Evolutionary conservation across 2,113 vertebrate species (phyloP), one percentile per base, ranked within the genome.

Genomic region (Copsychus sechellarum): DNA sequence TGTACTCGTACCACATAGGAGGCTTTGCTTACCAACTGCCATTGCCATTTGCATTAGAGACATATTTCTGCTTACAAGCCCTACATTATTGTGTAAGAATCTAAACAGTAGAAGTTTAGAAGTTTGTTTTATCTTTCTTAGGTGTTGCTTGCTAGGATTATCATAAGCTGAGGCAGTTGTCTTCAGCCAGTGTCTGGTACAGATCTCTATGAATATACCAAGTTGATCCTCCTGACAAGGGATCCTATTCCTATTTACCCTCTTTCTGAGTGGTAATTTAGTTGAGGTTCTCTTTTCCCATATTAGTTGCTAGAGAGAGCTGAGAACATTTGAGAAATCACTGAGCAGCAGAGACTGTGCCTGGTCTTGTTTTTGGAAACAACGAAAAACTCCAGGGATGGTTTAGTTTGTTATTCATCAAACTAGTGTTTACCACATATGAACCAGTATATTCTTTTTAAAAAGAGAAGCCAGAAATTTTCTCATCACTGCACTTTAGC

Each of bases 1-100:
- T 54, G 9, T 77, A 38, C 36, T 73, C 0, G 0, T 43, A 40
- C 17, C 34, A 51, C 24, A 24, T 9, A 48, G 40, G 34, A 34
- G 86, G 8, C 6, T 83, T 65, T 85, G 25, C 50, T 84, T 33
- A 23, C 18, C 22, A 42, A 1, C 48, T 47, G 43, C 38, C 4
- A 6, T 58, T 83, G 23, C 48, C 2, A 1, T 83, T 83, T 67
- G 29, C 13, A 7, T 58, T 88, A 76, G 76, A 86, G 40, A 40
- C 28, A 36, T 48, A n/a, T 31, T 33, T 29, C 43, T 53, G 5
- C 20, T 45, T 80, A 20, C 22, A 60, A 67, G 26, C 13, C 38
- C 33, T 36, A 31, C 28, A 8, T 40, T 24, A 40, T 40, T 17
- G 42, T 66, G n/a, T 60, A 60, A 60, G 38, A 36, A 11, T 31